A percentile compares a stretch with the other conserved stretches of the same genome.
These are phyloP conservation scores for Bombus vancouverensis DNA, from an alignment of 1,140 invertebrate genomes.

Conservation along the genomic window DNA sequence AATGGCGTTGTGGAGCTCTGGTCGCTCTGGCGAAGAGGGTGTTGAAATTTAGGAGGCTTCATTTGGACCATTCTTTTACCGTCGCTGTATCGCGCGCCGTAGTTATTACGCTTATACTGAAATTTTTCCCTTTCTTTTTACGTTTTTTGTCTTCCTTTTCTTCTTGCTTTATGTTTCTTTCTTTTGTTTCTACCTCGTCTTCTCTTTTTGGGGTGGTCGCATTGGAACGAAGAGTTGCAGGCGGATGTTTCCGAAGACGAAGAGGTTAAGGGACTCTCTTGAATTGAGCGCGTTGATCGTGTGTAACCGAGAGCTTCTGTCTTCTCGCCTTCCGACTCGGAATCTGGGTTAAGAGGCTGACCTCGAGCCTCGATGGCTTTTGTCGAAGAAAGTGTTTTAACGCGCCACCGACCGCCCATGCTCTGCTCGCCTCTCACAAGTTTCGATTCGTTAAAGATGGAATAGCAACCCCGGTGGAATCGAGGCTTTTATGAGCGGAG, in stretches of 20 bases:
- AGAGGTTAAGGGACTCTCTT: background rate
- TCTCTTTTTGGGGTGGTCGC: background rate
- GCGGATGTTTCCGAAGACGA: background rate
- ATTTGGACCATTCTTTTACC: conserved; percentile 79
- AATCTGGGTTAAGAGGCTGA: conserved; percentile 67
- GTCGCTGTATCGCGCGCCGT: conserved; percentile 33
- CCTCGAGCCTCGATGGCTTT: conserved; percentile 64
- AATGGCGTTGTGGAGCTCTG: conserved; percentile 5
- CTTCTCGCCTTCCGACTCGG: conserved; percentile 31
- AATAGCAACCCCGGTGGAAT: background rate
- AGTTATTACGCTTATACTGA: conserved; percentile 59
- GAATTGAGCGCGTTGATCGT: conserved; percentile 10
- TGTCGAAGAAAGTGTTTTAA: conserved; percentile 62
- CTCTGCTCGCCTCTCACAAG: background rate
- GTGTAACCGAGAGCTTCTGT: conserved; percentile 15
- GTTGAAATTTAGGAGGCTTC: conserved; percentile 81
- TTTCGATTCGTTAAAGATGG: conserved; percentile 2
- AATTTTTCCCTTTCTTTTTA: conserved; percentile 32
- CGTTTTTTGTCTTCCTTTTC: background rate
- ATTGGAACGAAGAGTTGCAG: too few relatives aligned
- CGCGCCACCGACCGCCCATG: conserved; percentile 18
- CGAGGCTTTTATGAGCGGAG: background rate
- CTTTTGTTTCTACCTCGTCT: background rate
- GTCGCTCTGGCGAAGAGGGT: conserved; percentile 66
- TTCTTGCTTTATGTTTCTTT: background rate